Conservation (phyloP, 2,113 vertebrate genomes). For the Paracanthobrama guichenoti region DNA sequence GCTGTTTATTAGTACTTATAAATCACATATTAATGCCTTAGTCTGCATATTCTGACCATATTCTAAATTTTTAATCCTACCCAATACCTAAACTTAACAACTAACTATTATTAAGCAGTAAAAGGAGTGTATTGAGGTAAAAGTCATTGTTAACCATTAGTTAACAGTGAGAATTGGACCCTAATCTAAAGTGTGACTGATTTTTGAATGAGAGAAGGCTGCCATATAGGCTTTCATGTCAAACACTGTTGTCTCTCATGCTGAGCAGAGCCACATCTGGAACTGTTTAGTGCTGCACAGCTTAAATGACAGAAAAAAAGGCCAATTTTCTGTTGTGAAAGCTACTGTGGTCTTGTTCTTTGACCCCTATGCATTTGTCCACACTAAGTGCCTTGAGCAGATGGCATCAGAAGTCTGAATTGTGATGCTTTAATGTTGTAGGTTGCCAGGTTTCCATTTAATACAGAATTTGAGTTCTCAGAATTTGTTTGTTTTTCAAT, state of each 20-base stretch:
- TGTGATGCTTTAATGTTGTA: background rate
- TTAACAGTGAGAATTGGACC: too few relatives aligned
- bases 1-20: too few relatives aligned
- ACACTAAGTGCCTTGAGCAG: background rate
- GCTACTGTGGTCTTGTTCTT: constrained; percentile 32
- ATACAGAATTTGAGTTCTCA: background rate
- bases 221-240: constrained; percentile 23
- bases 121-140: too few relatives aligned
- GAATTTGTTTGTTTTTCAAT: background rate
- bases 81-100: too few relatives aligned
- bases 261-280: constrained; percentile 59
- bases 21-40: too few relatives aligned
- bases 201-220: background rate
- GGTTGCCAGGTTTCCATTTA: constrained; percentile 2
- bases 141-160: too few relatives aligned
- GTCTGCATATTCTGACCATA: too few relatives aligned
- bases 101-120: too few relatives aligned
- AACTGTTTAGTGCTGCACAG: constrained; percentile 53
- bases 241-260: constrained; percentile 45
- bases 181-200: too few relatives aligned
- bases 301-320: constrained; percentile 42
- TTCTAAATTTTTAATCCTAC: too few relatives aligned
- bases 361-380: constrained; percentile 19
- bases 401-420: background rate
- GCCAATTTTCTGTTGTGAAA: constrained; percentile 43